Base-by-base conservation (phyloP, 1,140 invertebrate genomes). In the Trichonephila clavipes region DNA sequence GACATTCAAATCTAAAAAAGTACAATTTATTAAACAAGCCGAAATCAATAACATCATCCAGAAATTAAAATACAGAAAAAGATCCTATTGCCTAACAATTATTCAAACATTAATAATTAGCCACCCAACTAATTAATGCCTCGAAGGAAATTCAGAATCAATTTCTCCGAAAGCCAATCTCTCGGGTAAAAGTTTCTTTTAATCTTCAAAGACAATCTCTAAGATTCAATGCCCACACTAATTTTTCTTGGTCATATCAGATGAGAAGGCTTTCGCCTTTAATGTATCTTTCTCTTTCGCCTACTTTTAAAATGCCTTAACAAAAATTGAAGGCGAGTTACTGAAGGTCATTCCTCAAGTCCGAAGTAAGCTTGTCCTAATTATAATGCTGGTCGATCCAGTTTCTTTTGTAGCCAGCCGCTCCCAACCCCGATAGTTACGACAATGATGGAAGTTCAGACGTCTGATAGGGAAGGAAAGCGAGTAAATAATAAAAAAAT, bases 291-390 rank as follows among this genome's bases (percentile, higher is more conserved):
- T 83, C 40, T 62, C 18, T 28, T 28, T 86, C 59, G 40, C 83
- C 59, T 86, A 62, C 61, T 88, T 88, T 69, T 66, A 34, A 72
- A 24, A 72, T 72, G 24, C 69, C 69, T 77, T 16, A 34, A 28
- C 28, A 77, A 77, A 77, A 40, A 77, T 77, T 77, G 69, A 69
- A 88, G 64, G 64, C 87, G 62, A 66, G 21, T 34, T 66, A 88
- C 34, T 92, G 90, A 92, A 92, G 90, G 90, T 92, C 90, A 86
- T 86, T 92, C 34, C 34, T 85, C 77, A 86, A n/a, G 82, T 92
- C 90, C 81, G 62, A 92, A 69, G 90, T 92, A 85, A 62, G 82
- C 82, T 85, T 92, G 90, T 72, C 77, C 90, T 86, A 92, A 92
- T 92, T 92, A 92, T 61, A 14, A 19, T 34, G 21, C 90, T 40